Base-by-base conservation (phyloP, 2,797 vertebrate genomes). In the Leuciscus waleckii region DNA sequence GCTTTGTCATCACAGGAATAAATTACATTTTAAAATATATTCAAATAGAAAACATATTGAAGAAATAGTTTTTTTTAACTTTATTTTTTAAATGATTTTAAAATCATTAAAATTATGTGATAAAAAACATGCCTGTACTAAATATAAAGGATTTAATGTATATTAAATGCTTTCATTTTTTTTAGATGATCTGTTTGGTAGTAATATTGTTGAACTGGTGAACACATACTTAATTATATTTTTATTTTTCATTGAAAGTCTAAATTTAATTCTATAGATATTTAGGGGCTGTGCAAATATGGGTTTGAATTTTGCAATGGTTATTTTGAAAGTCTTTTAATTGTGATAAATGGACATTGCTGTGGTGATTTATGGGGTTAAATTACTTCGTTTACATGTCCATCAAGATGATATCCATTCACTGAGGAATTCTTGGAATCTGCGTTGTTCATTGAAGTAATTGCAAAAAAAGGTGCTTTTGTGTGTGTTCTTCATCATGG, bases 381-480 rank as follows among this genome's bases (percentile, higher is more conserved):
- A 68, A 68, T 87, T 46, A 61, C 19, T 70, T 11, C 0, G 11
- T 61, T 23, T 43, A 14, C 39, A 73, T 39, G 78, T 85, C 73
- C 5, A 67, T 85, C 61, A 65, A 43, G 58, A 41, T 49, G 29
- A 46, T 43, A 37, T 82, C 32, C 56, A 17, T 82, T 85, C 56
- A 29, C 37, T 7, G 8, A 79, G 79, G 79, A 85, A 85, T 85
- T 63, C 3, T 2, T 14, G 75, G 75, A 85, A 83, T 89, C 49
- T 82, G 73, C 76, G 23, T 80, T 85, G 51, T 65, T 51, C 21
- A 85, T 46, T 41, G 35, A 80, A 73, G 41, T 79, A 21, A 79
- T 79, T 79, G 63, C 56, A 74, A 39, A 63, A 49, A 76, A 63
- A 78, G 68, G 10, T 39, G 23, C 67, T 56, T 81, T 81, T 73